A percentile compares a stretch with the other conserved stretches of the same genome.
Conservation (phyloP, 2,888 invertebrate species). For the Drosophila austrosaltans region DNA sequence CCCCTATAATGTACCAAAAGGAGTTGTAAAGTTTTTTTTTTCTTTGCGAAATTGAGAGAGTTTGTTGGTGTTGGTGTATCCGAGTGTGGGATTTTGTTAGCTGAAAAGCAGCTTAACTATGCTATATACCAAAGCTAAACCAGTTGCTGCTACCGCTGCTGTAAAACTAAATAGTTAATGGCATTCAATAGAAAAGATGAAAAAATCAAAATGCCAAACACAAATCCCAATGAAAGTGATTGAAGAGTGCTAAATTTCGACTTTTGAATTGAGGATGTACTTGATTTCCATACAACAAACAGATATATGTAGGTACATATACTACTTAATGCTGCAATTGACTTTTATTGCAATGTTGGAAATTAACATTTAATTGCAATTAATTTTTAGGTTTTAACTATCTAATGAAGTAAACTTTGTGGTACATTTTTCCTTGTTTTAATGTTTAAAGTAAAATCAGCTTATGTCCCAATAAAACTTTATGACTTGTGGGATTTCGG, state of each 20-base stretch:
- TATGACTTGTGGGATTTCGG: too few relatives aligned
- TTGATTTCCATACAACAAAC: neutral
- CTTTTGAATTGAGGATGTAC: neutral
- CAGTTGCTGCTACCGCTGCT: slow-evolving; percentile 23
- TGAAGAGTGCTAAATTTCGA: slow-evolving; percentile 2
- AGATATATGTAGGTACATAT: too few relatives aligned
- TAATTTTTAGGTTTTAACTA: too few relatives aligned
- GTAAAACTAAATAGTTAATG: neutral
- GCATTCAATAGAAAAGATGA: neutral
- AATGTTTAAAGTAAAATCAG: too few relatives aligned
- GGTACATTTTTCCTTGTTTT: too few relatives aligned
- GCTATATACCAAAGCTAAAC: slow-evolving; percentile 44
- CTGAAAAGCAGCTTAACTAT: slow-evolving; percentile 49
- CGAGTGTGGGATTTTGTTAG: slow-evolving; percentile 40
- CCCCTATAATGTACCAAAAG: slow-evolving; percentile 28
- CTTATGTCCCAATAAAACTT: too few relatives aligned
- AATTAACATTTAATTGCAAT: too few relatives aligned
- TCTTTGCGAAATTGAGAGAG: slow-evolving; percentile 12
- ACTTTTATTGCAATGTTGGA: too few relatives aligned
- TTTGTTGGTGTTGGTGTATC: slow-evolving; percentile 1
- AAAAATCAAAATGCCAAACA: neutral
- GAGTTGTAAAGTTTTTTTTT: neutral
- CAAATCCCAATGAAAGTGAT: slow-evolving; percentile 14
- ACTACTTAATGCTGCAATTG: too few relatives aligned
- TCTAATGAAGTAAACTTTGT: too few relatives aligned